Evolutionary conservation across 2,888 invertebrate genomes (phyloP).

Genomic region (Caenorhabditis doughertyi): DNA sequence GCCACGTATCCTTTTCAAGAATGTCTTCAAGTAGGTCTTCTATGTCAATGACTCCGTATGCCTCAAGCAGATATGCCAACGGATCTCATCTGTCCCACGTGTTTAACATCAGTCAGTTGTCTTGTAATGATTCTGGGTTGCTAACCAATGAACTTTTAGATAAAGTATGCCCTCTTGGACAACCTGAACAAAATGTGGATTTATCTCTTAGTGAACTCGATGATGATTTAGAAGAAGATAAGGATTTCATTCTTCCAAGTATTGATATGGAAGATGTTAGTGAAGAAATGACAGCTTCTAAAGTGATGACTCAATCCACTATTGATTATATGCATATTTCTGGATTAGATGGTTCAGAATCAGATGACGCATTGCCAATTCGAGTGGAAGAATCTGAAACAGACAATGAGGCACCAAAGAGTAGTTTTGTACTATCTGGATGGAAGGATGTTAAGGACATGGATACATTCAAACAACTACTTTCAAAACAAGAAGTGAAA

Average conservation of each 20-base stretch:
- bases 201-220: conserved; percentile 29
- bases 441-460: conserved; percentile 62
- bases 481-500: conserved; percentile 57
- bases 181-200: conserved; percentile 16
- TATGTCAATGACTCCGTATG: conserved; percentile 71
- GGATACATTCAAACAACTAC: conserved; percentile 47
- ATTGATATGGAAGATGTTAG: conserved; percentile 55
- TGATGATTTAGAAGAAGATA: conserved; percentile 74
- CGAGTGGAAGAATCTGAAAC: conserved; percentile 56
- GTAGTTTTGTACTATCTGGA: conserved; percentile 69
- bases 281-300: conserved; percentile 59
- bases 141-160: conserved; percentile 22
- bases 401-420: conserved; percentile 63
- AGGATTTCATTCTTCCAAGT: conserved; percentile 72
- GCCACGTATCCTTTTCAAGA: conserved; percentile 73
- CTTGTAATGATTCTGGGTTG: background rate
- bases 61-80: conserved; percentile 75
- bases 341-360: conserved; percentile 76
- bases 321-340: conserved; percentile 80
- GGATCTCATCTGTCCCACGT: conserved; percentile 65
- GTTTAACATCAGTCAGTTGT: conserved; percentile 52
- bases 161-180: conserved; percentile 47
- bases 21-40: conserved; percentile 79
- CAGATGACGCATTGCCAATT: conserved; percentile 48
- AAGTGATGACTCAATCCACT: conserved; percentile 75